Conservation (phyloP, 2,888 invertebrate species). For the Oxycera nigricornis region DNA sequence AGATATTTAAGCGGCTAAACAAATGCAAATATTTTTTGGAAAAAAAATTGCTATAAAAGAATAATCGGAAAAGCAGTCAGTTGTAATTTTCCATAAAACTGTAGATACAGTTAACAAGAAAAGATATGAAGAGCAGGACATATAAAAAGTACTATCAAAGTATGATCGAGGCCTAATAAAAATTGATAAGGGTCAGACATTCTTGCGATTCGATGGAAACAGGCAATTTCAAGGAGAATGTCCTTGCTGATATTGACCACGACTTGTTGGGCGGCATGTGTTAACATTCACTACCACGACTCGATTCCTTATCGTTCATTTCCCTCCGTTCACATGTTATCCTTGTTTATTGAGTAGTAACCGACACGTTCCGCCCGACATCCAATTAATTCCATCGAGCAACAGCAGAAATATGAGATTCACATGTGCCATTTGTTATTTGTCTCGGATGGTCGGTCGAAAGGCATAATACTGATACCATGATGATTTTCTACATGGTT, state of each 20-base stretch:
- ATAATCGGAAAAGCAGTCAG: no score
- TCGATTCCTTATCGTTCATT: no score
- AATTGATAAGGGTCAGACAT: slow-evolving; percentile 30
- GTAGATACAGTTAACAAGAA: no score
- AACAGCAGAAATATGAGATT: slow-evolving; percentile 11
- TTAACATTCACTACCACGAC: no score
- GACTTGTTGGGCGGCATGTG: no score
- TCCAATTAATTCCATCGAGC: slow-evolving; percentile 28
- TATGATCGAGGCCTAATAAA: slow-evolving; percentile 9
- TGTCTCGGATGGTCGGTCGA: not conserved
- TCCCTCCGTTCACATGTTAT: not conserved
- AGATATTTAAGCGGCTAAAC: no score
- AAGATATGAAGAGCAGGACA: no score
- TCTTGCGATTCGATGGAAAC: not conserved
- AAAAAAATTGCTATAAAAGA: no score
- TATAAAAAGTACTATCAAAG: not conserved
- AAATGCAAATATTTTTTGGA: no score
- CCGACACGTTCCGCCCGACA: not conserved
- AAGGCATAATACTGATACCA: not conserved
- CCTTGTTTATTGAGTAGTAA: not conserved
- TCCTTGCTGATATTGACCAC: not conserved
- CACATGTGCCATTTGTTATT: not conserved
- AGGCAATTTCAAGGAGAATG: not conserved
- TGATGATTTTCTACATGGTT: no score
- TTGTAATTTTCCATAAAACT: no score